A percentile compares a stretch with the other conserved stretches of the same genome.
Conservation (phyloP, 1,140 invertebrate species). For the Zeugodacus cucurbitae region DNA sequence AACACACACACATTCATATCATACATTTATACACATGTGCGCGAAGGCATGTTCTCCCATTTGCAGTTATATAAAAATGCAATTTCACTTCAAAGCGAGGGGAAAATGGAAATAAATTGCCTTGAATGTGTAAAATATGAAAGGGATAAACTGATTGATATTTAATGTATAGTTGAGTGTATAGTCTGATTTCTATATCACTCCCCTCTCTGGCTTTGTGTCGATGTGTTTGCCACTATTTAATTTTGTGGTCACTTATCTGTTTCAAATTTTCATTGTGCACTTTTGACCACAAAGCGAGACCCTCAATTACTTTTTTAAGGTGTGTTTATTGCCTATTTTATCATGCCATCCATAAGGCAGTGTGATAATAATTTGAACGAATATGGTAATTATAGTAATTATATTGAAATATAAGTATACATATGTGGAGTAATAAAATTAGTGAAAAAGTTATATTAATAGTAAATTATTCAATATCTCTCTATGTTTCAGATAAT, state of each 20-base stretch:
- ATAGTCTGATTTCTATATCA: neutral
- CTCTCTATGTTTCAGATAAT: no score
- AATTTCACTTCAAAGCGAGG: neutral
- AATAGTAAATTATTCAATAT: no score
- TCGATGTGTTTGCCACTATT: neutral
- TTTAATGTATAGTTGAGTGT: neutral
- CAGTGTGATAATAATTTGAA: neutral
- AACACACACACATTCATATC: neutral
- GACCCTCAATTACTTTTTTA: neutral
- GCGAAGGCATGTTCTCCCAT: neutral
- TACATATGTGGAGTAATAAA: no score
- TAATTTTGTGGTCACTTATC: constrained; percentile 3
- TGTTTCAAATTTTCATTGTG: neutral
- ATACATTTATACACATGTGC: neutral
- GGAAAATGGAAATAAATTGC: neutral
- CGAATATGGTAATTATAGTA: neutral
- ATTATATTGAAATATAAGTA: no score
- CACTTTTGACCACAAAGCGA: neutral
- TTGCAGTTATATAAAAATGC: neutral
- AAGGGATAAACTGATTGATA: neutral
- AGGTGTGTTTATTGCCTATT: neutral
- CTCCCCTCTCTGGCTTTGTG: neutral
- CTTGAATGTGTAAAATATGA: constrained; percentile 3
- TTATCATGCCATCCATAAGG: neutral
- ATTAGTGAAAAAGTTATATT: no score